Base-by-base conservation (phyloP, 92 coral and sea anemone genomes). In the Epizoanthus stellaris region DNA sequence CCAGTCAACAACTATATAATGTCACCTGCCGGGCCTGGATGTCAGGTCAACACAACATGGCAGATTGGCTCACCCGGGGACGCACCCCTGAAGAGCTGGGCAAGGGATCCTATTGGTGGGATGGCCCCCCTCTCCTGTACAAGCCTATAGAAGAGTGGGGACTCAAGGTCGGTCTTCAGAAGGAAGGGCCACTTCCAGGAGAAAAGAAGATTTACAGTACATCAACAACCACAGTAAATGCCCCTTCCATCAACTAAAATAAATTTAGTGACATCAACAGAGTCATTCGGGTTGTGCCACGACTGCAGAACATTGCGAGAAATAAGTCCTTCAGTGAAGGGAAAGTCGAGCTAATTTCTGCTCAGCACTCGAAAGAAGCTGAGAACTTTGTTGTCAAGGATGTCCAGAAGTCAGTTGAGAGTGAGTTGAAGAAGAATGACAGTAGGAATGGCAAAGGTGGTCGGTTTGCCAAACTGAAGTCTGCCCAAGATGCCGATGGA, bases 101-200 rank as follows among this genome's bases (percentile, higher is more conserved):
- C 42, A 25, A 73, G 20, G 62, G 64, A 10, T 89, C 89, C 56
- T 83, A 85, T 53, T 89, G 92, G 87, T 89, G 89, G 92, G 80
- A 73, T 69, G 92, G 80, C 39, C 89, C 93, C 13, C 72, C 81
- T 6, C 60, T 87, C 36, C 80, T 84, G 63, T 39, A 49, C 67
- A 42, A 80, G 80, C 5, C 8, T 43, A 4, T 84, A 4, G 94
- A 91, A 75, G 86, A 87, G 30, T 87, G 93, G 90, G 90, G 86
- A 47, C 90, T 91, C 40, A 91, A 85, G 88, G 89, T 62, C 67
- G 92, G 91, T 11, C 70, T 75, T 5, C 95, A 91, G 88, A 76
- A 73, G 58, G 85, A 92, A 36, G 90, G 60, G 47, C 23, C 73
- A 12, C 90, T 89, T 76, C 92, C 91, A 16, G 89, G 95, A 61